A percentile compares a stretch with the other conserved stretches of the same genome.
phyloP scores from a whole-genome alignment of 2,797 vertebrate genomes.

The Anguilla marmorata region DNA sequence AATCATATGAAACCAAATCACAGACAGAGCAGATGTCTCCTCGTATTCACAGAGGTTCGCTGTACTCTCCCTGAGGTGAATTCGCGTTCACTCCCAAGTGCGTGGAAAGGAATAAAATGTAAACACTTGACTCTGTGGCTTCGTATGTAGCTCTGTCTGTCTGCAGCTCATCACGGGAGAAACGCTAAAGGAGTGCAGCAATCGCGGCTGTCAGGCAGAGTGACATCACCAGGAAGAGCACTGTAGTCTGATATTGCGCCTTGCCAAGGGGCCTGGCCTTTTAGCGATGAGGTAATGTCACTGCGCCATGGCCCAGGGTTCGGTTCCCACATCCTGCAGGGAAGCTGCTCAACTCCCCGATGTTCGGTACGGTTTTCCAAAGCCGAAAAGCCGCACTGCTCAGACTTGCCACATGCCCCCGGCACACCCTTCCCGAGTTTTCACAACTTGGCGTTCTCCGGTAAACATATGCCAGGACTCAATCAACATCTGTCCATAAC shows the following conservation, averaged over 20 bases:
- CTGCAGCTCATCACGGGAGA: not conserved
- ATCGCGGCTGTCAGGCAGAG: not conserved
- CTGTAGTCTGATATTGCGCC: not conserved
- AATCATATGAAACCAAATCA: slow-evolving; percentile 8
- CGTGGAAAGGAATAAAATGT: not conserved
- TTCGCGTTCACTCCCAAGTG: not conserved
- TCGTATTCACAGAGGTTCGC: not conserved
- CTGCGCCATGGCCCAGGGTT: not conserved
- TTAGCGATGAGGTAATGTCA: slow-evolving; percentile 11
- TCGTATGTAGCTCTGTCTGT: not conserved
- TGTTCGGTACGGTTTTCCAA: not conserved
- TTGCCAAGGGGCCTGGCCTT: not conserved
- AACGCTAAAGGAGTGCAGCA: not conserved
- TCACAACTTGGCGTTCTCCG: not conserved
- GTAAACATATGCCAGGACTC: not conserved
- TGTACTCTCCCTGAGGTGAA: not conserved
- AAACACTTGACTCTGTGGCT: not conserved
- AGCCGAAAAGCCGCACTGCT: not conserved
- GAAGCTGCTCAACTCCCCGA: not conserved
- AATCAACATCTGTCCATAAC: not conserved
- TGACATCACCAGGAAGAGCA: not conserved
- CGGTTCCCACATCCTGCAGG: not conserved
- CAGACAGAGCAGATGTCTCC: not conserved
- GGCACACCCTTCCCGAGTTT: not conserved
- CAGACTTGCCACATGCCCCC: not conserved